Evolutionary conservation across 2,888 invertebrate species (phyloP).

Genomic region (Ectropis crepuscularia): DNA sequence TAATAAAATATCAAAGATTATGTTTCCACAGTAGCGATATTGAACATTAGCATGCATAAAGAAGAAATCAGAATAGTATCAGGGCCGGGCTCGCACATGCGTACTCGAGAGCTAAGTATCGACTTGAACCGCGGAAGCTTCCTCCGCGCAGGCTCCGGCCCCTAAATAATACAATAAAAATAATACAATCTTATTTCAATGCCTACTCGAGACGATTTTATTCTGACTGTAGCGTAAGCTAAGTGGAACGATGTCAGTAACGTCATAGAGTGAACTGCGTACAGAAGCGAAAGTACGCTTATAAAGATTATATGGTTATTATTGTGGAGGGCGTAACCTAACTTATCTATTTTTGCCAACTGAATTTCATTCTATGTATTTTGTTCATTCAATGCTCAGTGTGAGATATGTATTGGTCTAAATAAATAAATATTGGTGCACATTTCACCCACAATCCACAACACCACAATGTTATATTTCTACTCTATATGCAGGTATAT

Average conservation of each 20-base stretch:
- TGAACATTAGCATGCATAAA: slow-evolving; percentile 77
- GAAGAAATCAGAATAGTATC: slow-evolving; percentile 79
- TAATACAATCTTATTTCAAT: slow-evolving; percentile 76
- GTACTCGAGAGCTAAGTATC: slow-evolving; percentile 63
- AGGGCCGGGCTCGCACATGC: slow-evolving; percentile 73
- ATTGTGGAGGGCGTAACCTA: too few species aligned
- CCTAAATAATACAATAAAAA: slow-evolving; percentile 80
- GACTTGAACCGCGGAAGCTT: slow-evolving; percentile 54
- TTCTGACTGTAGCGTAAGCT: slow-evolving; percentile 10
- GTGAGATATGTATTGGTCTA: too few species aligned
- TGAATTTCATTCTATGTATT: neutral
- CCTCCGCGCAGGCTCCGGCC: slow-evolving; percentile 68
- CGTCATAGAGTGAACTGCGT: slow-evolving; percentile 4
- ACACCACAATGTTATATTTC: too few species aligned
- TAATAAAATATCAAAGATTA: too few species aligned
- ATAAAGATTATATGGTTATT: too few species aligned
- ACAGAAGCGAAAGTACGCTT: neutral
- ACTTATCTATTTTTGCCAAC: too few species aligned
- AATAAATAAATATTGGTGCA: too few species aligned
- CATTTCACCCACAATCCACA: too few species aligned
- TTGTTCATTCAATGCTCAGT: neutral
- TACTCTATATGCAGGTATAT: too few species aligned
- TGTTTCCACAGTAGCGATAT: slow-evolving; percentile 54
- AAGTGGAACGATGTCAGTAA: slow-evolving; percentile 15
- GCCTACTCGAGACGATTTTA: slow-evolving; percentile 33